These are phyloP conservation scores for Operophtera brumata DNA, from an alignment of 2,888 invertebrate species.

Conservation along the genomic window DNA sequence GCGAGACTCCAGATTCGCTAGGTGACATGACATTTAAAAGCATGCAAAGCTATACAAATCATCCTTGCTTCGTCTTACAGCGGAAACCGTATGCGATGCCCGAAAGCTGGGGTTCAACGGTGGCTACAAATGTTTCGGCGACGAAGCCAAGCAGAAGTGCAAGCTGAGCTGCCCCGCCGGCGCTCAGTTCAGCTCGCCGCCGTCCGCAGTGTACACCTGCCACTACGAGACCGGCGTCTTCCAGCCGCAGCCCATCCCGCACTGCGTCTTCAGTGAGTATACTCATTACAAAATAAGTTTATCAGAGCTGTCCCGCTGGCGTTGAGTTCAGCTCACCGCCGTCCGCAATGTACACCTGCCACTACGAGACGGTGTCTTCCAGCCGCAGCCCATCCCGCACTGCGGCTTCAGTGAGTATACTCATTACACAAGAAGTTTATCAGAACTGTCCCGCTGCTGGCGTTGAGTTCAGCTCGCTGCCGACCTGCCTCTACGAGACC, in stretches of 20 bases:
- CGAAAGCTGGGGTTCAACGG: constrained; percentile 88
- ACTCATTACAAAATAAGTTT: too few species aligned
- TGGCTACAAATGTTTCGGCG: constrained; percentile 85
- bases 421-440: too few species aligned
- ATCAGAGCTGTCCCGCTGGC: constrained; percentile 84
- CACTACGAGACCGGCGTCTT: constrained; percentile 83
- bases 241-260: constrained; percentile 85
- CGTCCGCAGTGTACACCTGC: constrained; percentile 84
- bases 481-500: too few species aligned
- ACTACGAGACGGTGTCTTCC: constrained; percentile 83
- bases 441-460: too few species aligned
- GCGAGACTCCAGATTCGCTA: too few species aligned
- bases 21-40: too few species aligned
- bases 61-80: constrained; percentile 51
- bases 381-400: constrained; percentile 86
- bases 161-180: constrained; percentile 84
- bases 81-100: constrained; percentile 80
- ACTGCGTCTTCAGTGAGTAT: constrained; percentile 84
- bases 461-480: too few species aligned
- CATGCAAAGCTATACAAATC: too few species aligned
- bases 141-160: constrained; percentile 82
- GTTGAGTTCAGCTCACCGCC: constrained; percentile 82
- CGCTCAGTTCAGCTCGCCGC: constrained; percentile 81
- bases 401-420: constrained; percentile 82
- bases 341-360: constrained; percentile 83